phyloP scores from a whole-genome alignment of 2,888 invertebrate species.

The Latrodectus hesperus region DNA sequence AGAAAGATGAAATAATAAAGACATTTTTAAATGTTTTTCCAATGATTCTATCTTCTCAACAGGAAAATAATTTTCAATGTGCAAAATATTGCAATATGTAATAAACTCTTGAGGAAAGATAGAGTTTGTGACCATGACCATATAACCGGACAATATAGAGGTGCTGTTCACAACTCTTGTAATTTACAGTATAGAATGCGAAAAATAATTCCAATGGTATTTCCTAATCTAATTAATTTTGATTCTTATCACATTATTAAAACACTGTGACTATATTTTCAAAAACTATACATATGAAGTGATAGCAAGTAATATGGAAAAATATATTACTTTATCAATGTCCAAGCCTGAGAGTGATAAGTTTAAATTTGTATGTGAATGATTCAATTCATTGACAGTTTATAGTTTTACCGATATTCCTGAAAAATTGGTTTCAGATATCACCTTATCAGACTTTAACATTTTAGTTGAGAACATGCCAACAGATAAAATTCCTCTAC shows the following conservation, averaged over 20 bases:
- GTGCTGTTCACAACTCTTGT: neutral
- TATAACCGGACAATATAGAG: neutral
- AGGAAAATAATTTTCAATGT: neutral
- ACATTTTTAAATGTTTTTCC: neutral
- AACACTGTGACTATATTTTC: neutral
- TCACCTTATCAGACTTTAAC: neutral
- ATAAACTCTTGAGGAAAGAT: neutral
- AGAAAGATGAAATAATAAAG: neutral
- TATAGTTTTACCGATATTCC: neutral
- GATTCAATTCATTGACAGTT: neutral
- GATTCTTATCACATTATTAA: conserved; percentile 4
- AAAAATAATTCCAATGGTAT: conserved; percentile 1
- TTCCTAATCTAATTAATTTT: neutral
- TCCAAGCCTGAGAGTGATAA: too few species aligned
- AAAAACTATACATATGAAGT: neutral
- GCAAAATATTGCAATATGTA: too few species aligned
- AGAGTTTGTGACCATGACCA: conserved; percentile 11
- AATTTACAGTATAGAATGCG: conserved; percentile 7
- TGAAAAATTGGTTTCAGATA: neutral
- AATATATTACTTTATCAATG: neutral
- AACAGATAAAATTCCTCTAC: neutral
- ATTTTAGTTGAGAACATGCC: neutral
- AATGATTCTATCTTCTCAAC: too few species aligned
- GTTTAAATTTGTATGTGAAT: too few species aligned
- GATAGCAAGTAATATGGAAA: neutral